Base-by-base conservation (phyloP, 1,140 invertebrate species). In the Centruroides vittatus region DNA sequence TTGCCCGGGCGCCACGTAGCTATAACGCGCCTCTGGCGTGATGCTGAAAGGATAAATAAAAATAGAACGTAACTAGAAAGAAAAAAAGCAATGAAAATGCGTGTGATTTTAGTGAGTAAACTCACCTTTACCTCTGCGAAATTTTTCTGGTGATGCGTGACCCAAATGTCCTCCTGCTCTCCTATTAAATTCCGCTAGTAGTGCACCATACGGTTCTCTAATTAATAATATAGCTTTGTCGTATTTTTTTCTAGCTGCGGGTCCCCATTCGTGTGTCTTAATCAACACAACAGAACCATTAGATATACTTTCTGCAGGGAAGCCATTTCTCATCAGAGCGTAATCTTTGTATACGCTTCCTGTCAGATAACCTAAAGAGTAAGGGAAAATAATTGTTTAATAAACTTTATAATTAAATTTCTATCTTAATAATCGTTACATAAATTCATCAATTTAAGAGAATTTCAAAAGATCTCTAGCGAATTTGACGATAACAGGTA, bases 261-360 rank as follows among this genome's bases (percentile, higher is more conserved):
- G 71, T 12, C 85, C 85, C 72, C 79, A 83, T 70, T 86, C 84
- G 73, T 89, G 87, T 3, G 86, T 89, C 74, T 89, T 89, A 11
- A 89, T 84, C 35, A 86, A 78, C 41, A 88, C 72, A 5, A 79
- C 86, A n/a, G 85, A 84, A 13, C 81, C 81, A 73, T 87, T 86
- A 13, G 77, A 76, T 3, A 88, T 76, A 67, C 82, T 85, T 71
- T 89, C 87, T 3, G 82, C 86, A 9, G 85, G 85, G 69, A 89
- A 88, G 9, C 86, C 86, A 66, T 85, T 83, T 66, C 83, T 79
- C 59, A 83, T 72, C 10, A 86, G 77, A 47, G 82, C 82, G 69
- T 81, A 84, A 67, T 88, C 85, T 76, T 84, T 85, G 73, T 88
- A 88, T 23, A 87, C 81, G 62, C 84, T 86, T 13, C 86, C 87